phyloP scores from a whole-genome alignment of 1,140 invertebrate species.

The Calliphora vicina region DNA sequence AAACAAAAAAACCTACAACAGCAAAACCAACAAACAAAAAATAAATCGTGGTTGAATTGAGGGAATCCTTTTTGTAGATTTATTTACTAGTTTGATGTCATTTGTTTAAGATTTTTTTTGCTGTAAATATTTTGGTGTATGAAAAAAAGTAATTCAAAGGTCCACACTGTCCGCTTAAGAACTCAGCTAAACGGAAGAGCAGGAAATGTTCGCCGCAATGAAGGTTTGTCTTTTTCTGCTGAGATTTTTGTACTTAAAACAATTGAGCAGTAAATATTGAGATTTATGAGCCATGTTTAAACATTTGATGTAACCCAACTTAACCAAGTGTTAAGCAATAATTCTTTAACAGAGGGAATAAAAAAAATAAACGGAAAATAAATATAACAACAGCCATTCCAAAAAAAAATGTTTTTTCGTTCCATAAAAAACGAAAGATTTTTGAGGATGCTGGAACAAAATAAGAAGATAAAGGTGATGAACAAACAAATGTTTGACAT shows the following conservation, averaged over 20 bases:
- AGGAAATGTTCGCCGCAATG: not conserved
- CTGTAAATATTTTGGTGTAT: not conserved
- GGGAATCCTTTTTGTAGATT: conserved; percentile 13
- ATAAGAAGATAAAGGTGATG: not conserved
- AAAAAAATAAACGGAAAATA: not conserved
- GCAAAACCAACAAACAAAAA: too few relatives aligned
- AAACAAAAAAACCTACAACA: not conserved
- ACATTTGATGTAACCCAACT: conserved; percentile 29
- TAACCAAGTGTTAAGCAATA: conserved; percentile 31
- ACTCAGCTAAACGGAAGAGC: not conserved
- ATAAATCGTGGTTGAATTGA: not conserved
- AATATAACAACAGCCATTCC: not conserved
- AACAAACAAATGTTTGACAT: conserved; percentile 9
- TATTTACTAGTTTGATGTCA: conserved; percentile 29
- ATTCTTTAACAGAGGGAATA: not conserved
- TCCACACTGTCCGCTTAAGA: not conserved
- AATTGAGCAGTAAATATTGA: conserved; percentile 31
- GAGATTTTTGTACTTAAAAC: not conserved
- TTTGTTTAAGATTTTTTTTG: conserved; percentile 21
- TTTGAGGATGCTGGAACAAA: not conserved
- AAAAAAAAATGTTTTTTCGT: not conserved
- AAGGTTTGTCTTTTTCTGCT: not conserved
- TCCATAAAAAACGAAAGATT: not conserved
- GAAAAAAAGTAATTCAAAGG: not conserved
- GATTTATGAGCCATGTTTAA: conserved; percentile 34